Conservation (phyloP, 1,140 invertebrate species). For the Meloidogyne floridensis region DNA sequence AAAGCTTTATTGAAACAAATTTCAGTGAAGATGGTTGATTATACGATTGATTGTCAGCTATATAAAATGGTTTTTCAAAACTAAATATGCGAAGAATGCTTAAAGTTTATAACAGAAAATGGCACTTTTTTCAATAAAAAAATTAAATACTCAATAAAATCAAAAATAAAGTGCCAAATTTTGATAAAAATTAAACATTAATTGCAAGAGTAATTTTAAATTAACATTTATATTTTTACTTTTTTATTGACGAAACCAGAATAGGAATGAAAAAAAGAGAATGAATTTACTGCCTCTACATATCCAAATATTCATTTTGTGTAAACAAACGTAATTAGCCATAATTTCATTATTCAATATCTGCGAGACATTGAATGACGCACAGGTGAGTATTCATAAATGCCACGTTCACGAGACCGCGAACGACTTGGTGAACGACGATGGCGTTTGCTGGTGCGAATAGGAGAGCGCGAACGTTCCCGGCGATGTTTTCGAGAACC, state of each 20-base stretch:
- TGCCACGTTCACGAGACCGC: conserved; percentile 40
- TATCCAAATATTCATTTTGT: background rate
- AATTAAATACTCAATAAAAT: background rate
- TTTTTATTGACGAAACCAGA: conserved; percentile 1
- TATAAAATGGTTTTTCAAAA: background rate
- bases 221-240: background rate
- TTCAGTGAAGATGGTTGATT: background rate
- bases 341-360: conserved; percentile 27
- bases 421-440: conserved; percentile 49
- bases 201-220: background rate
- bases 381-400: conserved; percentile 38
- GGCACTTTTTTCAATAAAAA: background rate
- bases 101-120: background rate
- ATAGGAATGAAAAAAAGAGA: conserved; percentile 11
- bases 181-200: background rate
- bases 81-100: background rate
- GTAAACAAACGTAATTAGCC: background rate
- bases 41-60: background rate
- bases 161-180: background rate
- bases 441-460: conserved; percentile 50
- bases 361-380: conserved; percentile 35
- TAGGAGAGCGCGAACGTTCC: conserved; percentile 51
- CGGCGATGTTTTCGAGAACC: conserved; percentile 48
- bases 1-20: conserved; percentile 1
- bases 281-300: background rate